These are phyloP conservation scores for Poecile montanus DNA, from an alignment of 2,797 vertebrate genomes.

Conservation along the genomic window DNA sequence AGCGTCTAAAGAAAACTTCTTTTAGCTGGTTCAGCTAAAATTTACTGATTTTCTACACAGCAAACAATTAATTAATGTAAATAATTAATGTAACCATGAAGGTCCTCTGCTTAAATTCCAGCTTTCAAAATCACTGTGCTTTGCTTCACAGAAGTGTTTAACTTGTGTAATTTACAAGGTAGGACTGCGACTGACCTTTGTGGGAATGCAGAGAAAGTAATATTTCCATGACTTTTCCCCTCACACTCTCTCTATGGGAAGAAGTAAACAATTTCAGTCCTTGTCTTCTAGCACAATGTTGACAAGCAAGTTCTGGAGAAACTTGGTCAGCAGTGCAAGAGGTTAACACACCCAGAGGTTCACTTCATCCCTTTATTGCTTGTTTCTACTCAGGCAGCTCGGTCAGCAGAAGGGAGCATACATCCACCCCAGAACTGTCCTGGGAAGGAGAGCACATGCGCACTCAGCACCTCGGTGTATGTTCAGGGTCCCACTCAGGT, in stretches of 20 bases:
- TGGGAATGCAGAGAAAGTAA: neutral
- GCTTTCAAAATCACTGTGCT: neutral
- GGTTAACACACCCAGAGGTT: neutral
- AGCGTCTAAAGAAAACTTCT: neutral
- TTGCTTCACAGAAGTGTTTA: neutral
- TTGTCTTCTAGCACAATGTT: neutral
- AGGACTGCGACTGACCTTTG: neutral
- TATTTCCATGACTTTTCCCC: neutral
- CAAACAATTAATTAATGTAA: neutral
- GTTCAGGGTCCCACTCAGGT: neutral
- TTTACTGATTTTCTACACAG: neutral
- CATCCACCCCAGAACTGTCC: fast-evolving
- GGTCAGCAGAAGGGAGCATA: neutral
- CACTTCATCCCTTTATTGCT: neutral
- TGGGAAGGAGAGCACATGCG: neutral
- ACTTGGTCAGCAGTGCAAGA: neutral
- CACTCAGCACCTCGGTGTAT: neutral
- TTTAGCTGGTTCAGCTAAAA: neutral
- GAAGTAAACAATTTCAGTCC: neutral
- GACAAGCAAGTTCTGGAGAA: neutral
- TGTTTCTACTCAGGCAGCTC: neutral
- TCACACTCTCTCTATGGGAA: neutral
- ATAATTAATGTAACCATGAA: neutral
- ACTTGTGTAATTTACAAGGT: neutral
- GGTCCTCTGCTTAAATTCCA: neutral